Base-by-base conservation (phyloP, 1,140 invertebrate genomes). In the Conus ventricosus region DNA sequence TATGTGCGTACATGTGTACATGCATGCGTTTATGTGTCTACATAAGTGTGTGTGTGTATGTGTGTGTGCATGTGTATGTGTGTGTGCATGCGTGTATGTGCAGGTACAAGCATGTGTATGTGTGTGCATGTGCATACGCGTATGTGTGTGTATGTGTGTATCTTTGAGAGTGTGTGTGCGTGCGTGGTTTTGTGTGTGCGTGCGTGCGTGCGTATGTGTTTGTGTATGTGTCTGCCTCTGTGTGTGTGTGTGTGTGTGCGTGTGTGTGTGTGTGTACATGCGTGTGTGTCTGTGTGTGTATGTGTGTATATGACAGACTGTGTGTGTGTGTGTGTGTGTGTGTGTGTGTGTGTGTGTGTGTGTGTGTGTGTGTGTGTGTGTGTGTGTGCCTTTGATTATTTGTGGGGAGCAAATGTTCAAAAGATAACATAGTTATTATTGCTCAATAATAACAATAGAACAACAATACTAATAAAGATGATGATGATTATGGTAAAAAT, bases 251-350 rank as follows among this genome's bases (percentile, higher is more conserved):
- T 39, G 39, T 39, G 39, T 39, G 39, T 39, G 39, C 39, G 3
- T 39, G 3, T 39, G 39, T 39, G 39, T 39, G 3, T 39, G 39
- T 71, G 75, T 87, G 23, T 55, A 6, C 80, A 15, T 55, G 71
- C 54, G 23, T 80, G 71, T 80, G 85, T 87, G 53, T 76, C 75
- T 87, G 85, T 80, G n/a, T 80, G 53, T 87, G 53, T 11, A 75
- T 71, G 10, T 75, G 57, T 85, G 57, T 20, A n/a, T n/a, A n/a
- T n/a, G n/a, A n/a, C n/a, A n/a, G n/a, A n/a, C n/a, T 75, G 57
- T 85, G 57, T 20, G 3, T 85, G 1, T 57, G 82, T 84, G 53
- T 84, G 54, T 85, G 7, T 60, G 2, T 85, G 84, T 67, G 53
- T 85, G 54, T 60, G 67, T 85, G 4, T 15, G 53, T 60, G 15